Conservation (phyloP, 2,113 vertebrate genomes). For the Oceanodroma tethys region DNA sequence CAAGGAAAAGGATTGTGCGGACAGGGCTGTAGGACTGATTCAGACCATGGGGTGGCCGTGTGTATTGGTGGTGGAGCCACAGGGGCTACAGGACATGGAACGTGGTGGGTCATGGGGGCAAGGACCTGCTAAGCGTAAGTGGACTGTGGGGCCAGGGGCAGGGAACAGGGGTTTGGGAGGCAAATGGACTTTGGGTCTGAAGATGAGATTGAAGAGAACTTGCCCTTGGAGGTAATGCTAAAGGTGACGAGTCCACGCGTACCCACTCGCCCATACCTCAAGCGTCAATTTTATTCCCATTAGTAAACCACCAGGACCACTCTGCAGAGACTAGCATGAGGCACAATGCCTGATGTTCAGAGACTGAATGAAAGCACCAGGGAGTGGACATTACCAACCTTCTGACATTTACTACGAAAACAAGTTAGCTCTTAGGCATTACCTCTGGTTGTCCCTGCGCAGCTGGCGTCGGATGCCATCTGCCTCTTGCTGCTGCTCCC, state of each 20-base stretch:
- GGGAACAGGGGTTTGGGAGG: background rate
- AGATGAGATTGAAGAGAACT: background rate
- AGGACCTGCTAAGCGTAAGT: background rate
- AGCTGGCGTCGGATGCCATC: background rate
- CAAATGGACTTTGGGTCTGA: background rate
- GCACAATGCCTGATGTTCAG: background rate
- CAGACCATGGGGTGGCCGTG: background rate
- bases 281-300: background rate
- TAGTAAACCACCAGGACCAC: background rate
- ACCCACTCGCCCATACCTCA: background rate
- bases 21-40: background rate
- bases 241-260: background rate
- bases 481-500: constrained; percentile 19
- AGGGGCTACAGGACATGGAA: background rate
- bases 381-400: background rate
- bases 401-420: background rate
- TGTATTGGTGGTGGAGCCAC: background rate
- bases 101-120: background rate
- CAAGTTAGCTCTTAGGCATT: background rate
- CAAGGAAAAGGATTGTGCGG: background rate
- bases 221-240: background rate
- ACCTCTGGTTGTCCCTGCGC: constrained; percentile 29
- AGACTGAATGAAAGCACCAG: background rate
- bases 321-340: background rate
- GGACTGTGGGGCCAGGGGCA: background rate